Evolutionary conservation across 2,113 vertebrate species (phyloP).

Genomic region (Caranx melampygus): DNA sequence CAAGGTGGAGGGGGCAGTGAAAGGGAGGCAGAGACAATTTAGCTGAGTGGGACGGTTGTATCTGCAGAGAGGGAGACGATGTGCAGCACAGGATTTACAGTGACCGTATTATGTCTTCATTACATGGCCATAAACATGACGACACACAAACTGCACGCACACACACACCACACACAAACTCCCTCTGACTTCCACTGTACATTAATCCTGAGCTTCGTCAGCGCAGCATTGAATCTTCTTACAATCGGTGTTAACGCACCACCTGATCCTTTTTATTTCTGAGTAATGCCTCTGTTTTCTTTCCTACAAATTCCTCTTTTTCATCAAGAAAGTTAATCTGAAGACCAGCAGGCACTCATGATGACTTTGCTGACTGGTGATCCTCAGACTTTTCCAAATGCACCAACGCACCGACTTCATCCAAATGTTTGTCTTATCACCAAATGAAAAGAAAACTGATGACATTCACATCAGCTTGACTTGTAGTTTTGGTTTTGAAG

Average conservation of each 20-base stretch:
- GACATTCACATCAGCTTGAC: no score
- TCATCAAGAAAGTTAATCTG: neutral
- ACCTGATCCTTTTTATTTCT: no score
- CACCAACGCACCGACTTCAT: neutral
- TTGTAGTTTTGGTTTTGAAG: no score
- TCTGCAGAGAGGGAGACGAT: slow-evolving; percentile 30
- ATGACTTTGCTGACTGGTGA: neutral
- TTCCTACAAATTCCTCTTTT: neutral
- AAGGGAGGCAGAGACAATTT: slow-evolving; percentile 45
- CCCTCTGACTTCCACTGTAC: neutral
- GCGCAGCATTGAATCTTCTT: neutral
- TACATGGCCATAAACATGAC: slow-evolving; percentile 38
- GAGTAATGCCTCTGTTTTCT: neutral
- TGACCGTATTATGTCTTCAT: slow-evolving; percentile 43
- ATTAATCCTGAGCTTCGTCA: neutral
- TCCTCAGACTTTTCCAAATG: no score
- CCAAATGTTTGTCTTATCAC: neutral
- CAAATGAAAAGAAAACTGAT: neutral
- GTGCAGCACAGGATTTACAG: slow-evolving; percentile 46
- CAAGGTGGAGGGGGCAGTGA: slow-evolving; percentile 59
- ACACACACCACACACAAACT: slow-evolving; percentile 6
- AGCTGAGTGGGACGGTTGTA: slow-evolving; percentile 19
- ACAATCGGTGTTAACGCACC: neutral
- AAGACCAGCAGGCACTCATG: neutral
- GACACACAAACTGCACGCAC: slow-evolving; percentile 8